Evolutionary conservation across 2,888 invertebrate species (phyloP), one percentile per base, ranked within the genome.

Genomic region (Flexamia atlantica): DNA sequence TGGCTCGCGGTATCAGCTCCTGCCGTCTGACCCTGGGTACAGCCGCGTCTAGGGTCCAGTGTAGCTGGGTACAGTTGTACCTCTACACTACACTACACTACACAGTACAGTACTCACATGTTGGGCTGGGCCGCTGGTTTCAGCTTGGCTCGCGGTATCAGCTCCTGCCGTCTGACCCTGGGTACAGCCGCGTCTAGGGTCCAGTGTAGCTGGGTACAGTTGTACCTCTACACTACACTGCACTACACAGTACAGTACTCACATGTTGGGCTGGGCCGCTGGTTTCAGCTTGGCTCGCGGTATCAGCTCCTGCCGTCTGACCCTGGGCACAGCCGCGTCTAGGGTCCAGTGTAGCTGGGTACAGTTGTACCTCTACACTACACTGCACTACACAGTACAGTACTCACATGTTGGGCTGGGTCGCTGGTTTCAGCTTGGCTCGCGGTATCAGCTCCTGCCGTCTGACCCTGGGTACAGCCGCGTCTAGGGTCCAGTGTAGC

Each of bases 1-100:
- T 87, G 50, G 87, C 87, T 32, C 87, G 83, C 10, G 87, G 87
- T 42, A 87, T 87, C 46, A 87, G 86, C 60, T 86, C 87, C 76
- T 84, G 84, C 25, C 81, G 82, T 32, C 81, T 40, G 10, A 28
- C 60, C 30, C 81, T 68, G 40, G 83, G 84, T 82, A 84, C 85
- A 46, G 83, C 46, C 28, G 85, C 74, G 82, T 81, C 81, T 74
- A 82, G 64, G 20, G 82, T 36, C 81, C 84, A 81, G 28, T 64
- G 81, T 5, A 82, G 57, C 72, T 82, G 72, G 25, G 82, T 82
- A 32, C 72, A 72, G 83, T 79, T 76, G n/a, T n/a, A 40, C 83
- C 40, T 40, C 12, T 12, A 40, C 40, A n/a, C n/a, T n/a, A n/a
- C n/a, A n/a, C n/a, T n/a, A n/a, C n/a, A 5, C 12, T 9, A 12